A percentile compares a stretch with the other conserved stretches of the same genome.
These are phyloP conservation scores for Crypturellus tataupa DNA, from an alignment of 2,797 vertebrate species.

Conservation along the genomic window DNA sequence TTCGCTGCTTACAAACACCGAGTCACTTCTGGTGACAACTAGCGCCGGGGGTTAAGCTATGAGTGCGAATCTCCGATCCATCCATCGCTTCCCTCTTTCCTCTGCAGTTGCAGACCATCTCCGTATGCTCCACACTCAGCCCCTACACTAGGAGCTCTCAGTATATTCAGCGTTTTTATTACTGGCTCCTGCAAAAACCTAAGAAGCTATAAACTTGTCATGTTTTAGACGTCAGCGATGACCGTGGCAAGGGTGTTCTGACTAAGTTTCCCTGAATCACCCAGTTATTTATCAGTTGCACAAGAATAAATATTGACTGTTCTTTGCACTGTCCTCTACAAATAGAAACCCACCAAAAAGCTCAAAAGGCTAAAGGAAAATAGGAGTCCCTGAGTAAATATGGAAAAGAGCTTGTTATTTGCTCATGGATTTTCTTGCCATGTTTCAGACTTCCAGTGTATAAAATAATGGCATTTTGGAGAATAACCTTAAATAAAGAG, in stretches of 20 bases:
- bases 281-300: constrained; percentile 69
- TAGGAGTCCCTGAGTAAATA: constrained; percentile 45
- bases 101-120: accelerated
- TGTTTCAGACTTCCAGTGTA: background rate
- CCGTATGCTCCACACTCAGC: accelerated
- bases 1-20: background rate
- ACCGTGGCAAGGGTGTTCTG: constrained; percentile 57
- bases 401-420: constrained; percentile 46
- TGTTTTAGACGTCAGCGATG: constrained; percentile 55
- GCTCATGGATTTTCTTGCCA: background rate
- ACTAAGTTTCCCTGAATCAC: constrained; percentile 61
- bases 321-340: constrained; percentile 66
- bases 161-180: background rate
- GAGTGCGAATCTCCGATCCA: background rate
- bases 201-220: constrained; percentile 29
- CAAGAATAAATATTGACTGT: constrained; percentile 78
- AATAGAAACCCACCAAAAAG: constrained; percentile 48
- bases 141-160: background rate
- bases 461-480: constrained; percentile 9
- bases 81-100: background rate
- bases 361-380: constrained; percentile 30
- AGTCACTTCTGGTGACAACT: background rate
- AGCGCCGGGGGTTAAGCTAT: background rate
- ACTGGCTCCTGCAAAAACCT: constrained; percentile 11
- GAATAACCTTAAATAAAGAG: constrained; percentile 4